Evolutionary conservation across 2,888 invertebrate species (phyloP).

Genomic region (Diarsia rubi): DNA sequence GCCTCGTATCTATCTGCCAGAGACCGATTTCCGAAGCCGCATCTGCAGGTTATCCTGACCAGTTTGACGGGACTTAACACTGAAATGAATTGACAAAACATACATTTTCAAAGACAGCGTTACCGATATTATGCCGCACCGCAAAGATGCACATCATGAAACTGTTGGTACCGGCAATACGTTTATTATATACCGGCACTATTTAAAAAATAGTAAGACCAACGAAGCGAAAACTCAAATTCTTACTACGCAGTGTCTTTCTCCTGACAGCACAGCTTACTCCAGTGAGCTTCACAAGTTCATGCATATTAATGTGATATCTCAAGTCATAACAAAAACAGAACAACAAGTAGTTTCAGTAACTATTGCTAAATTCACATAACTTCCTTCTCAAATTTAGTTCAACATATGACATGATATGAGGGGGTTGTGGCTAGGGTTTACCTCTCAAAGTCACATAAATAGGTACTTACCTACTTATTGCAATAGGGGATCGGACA

Average conservation of each 20-base stretch:
- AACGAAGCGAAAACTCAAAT: background rate
- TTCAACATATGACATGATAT: too few species aligned
- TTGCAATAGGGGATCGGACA: too few species aligned
- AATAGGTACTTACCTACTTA: too few species aligned
- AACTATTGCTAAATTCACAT: background rate
- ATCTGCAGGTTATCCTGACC: background rate
- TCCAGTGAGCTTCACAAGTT: constrained; percentile 3
- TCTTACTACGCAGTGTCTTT: too few species aligned
- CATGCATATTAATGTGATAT: constrained; percentile 10
- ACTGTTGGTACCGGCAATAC: background rate
- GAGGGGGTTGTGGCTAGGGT: too few species aligned
- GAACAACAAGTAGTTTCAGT: background rate
- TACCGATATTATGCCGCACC: background rate
- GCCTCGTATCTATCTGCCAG: too few species aligned
- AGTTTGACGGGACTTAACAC: background rate
- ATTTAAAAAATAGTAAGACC: too few species aligned
- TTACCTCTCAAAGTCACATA: too few species aligned
- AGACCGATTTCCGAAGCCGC: background rate
- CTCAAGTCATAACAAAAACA: background rate
- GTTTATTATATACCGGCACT: too few species aligned
- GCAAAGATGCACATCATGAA: background rate
- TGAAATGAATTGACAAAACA: background rate
- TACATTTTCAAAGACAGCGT: background rate
- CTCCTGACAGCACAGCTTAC: background rate
- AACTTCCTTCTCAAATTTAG: background rate